Percentiles rank a stretch among this genome's conserved stretches.
These are phyloP conservation scores for Scartelaos histophorus DNA, from an alignment of 2,113 vertebrate species.

Conservation along the genomic window DNA sequence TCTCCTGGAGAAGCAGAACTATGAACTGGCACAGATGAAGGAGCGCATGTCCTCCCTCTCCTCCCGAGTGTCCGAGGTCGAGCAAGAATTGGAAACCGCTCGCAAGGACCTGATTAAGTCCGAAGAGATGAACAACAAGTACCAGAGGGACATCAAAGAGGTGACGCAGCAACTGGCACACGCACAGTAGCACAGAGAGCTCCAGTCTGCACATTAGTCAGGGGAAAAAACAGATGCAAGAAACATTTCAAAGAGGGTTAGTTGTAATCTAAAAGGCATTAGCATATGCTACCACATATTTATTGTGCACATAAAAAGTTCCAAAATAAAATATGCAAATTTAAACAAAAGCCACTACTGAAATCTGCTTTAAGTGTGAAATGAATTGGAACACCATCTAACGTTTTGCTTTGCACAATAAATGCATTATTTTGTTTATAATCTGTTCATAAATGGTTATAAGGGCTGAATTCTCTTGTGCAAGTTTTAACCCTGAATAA, in stretches of 20 bases:
- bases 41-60: constrained; percentile 93
- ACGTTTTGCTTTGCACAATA: background rate
- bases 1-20: constrained; percentile 96
- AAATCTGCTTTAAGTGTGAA: background rate
- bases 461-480: background rate
- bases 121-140: constrained; percentile 97
- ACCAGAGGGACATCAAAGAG: constrained; percentile 98
- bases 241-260: constrained; percentile 51
- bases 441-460: background rate
- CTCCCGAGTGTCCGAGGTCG: constrained; percentile 93
- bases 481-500: background rate
- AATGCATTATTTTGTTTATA: background rate
- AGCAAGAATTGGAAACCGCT: constrained; percentile 95
- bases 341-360: background rate
- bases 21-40: constrained; percentile 99
- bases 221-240: constrained; percentile 25
- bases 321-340: background rate
- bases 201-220: constrained; percentile 3
- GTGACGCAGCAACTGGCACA: constrained; percentile 68
- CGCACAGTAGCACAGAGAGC: constrained; percentile 2
- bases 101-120: constrained; percentile 98
- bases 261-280: constrained; percentile 41
- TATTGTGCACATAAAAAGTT: background rate
- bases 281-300: constrained; percentile 21
- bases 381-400: background rate